Evolutionary conservation across 1,140 invertebrate genomes (phyloP).

Genomic region (Campoletis sonorensis): DNA sequence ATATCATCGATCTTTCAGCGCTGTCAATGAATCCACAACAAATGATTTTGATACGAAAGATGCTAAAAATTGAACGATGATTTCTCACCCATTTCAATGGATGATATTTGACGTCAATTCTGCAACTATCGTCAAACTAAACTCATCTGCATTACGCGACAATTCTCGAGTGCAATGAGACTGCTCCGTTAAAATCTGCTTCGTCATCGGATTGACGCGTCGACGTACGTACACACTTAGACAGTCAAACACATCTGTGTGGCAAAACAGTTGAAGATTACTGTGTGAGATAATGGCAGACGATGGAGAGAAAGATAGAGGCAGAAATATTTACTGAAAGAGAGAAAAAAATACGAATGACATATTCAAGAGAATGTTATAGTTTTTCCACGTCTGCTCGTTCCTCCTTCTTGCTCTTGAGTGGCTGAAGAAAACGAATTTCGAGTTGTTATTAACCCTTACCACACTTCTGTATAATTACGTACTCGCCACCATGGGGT

Average conservation of each 20-base stretch:
- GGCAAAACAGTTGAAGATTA: background rate
- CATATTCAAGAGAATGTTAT: background rate
- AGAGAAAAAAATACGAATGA: background rate
- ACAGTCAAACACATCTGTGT: background rate
- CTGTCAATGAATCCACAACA: too few species aligned
- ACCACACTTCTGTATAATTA: too few species aligned
- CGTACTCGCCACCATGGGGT: too few species aligned
- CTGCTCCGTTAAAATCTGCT: background rate
- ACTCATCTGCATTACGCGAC: constrained; percentile 10
- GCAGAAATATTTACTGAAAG: background rate
- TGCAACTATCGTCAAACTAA: background rate
- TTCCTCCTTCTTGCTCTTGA: background rate
- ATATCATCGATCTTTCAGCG: too few species aligned
- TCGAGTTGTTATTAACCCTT: background rate
- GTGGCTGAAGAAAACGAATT: background rate
- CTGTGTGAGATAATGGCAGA: background rate
- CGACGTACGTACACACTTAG: background rate
- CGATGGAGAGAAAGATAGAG: background rate
- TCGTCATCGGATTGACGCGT: background rate
- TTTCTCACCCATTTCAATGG: too few species aligned
- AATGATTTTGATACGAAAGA: too few species aligned
- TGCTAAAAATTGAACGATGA: too few species aligned
- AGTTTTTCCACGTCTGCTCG: background rate
- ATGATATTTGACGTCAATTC: background rate
- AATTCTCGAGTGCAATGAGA: background rate